These are phyloP conservation scores for Rhopalosiphum padi DNA, from an alignment of 1,140 invertebrate species.

Conservation along the genomic window DNA sequence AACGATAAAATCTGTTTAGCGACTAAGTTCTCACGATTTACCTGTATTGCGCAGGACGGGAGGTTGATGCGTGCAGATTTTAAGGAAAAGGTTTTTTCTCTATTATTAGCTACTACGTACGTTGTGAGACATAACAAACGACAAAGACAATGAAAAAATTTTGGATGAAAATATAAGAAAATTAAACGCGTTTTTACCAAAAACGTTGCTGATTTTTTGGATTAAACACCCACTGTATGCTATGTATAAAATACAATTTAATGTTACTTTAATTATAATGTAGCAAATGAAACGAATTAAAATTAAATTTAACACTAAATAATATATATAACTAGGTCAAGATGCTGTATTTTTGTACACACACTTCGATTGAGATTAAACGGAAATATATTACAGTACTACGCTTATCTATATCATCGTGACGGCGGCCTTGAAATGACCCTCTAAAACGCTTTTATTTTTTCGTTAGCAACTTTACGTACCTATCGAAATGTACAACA, in stretches of 20 bases:
- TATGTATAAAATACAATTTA: background rate
- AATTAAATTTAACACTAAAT: background rate
- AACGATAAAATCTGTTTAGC: constrained; percentile 23
- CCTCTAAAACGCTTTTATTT: constrained; percentile 22
- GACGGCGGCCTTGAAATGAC: background rate
- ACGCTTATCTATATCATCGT: background rate
- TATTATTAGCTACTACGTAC: background rate
- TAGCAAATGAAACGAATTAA: background rate
- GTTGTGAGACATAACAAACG: background rate
- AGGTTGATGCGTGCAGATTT: background rate
- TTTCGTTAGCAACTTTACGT: background rate
- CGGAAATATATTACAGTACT: background rate
- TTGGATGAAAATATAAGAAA: background rate
- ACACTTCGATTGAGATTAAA: background rate
- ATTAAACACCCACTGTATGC: background rate
- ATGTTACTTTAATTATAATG: background rate
- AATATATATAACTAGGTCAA: constrained; percentile 22
- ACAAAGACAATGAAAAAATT: background rate
- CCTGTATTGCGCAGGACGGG: background rate
- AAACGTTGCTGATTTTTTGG: background rate
- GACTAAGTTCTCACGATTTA: constrained; percentile 29
- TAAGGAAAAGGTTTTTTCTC: background rate
- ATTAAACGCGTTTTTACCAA: background rate
- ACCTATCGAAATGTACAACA: background rate
- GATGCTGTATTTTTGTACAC: background rate